Percentiles rank a stretch among this genome's conserved stretches.
Evolutionary conservation across 1,140 invertebrate species (phyloP).

Genomic region (Drosophila willistoni): DNA sequence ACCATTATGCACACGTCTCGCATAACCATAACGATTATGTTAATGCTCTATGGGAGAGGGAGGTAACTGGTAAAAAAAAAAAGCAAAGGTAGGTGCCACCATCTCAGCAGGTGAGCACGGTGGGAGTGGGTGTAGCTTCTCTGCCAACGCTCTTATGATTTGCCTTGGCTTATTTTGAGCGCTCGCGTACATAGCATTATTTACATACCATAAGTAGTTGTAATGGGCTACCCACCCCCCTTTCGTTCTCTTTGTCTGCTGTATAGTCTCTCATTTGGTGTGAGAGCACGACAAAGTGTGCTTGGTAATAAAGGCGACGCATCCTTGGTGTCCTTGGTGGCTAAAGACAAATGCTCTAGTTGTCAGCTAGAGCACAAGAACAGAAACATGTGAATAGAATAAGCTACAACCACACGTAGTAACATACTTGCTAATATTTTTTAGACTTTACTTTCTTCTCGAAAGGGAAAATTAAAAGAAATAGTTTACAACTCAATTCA

Average conservation of each 20-base stretch:
- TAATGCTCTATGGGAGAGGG: slow-evolving; percentile 52
- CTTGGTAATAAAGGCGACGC: slow-evolving; percentile 62
- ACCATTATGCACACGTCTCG: slow-evolving; percentile 77
- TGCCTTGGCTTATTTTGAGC: slow-evolving; percentile 77
- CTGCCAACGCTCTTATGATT: slow-evolving; percentile 54
- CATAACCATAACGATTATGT: slow-evolving; percentile 81
- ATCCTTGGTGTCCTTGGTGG: slow-evolving; percentile 67
- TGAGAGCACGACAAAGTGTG: slow-evolving; percentile 66
- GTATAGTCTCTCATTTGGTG: not conserved
- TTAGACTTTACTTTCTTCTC: not conserved
- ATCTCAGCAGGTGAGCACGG: not conserved
- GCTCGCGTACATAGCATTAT: slow-evolving; percentile 55
- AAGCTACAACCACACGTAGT: slow-evolving; percentile 40
- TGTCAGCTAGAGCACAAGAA: slow-evolving; percentile 57
- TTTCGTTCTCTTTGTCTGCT: not conserved
- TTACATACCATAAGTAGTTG: slow-evolving; percentile 80
- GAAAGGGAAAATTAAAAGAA: not conserved
- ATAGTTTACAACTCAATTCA: slow-evolving; percentile 14
- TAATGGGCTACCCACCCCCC: slow-evolving; percentile 62
- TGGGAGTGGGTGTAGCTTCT: slow-evolving; percentile 22
- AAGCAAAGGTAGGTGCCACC: not conserved
- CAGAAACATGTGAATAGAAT: slow-evolving; percentile 53
- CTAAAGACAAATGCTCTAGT: slow-evolving; percentile 43
- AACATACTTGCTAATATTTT: not conserved
- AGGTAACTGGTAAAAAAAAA: no score